Conservation (phyloP, 2,797 vertebrate genomes). For the Iguana delicatissima region DNA sequence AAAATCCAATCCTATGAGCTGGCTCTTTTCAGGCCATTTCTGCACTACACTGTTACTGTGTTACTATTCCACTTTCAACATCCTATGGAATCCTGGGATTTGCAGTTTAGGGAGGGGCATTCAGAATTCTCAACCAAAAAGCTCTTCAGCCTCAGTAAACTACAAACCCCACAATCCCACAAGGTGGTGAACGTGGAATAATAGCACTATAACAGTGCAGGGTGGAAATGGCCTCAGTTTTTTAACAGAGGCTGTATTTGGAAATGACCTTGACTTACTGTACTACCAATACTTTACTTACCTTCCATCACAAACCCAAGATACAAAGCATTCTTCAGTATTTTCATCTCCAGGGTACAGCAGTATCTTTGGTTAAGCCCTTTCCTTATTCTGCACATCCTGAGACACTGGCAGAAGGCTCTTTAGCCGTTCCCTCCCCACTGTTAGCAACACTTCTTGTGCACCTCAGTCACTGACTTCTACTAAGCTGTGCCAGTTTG, state of each 20-base stretch:
- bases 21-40: neutral
- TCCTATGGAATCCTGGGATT: too few species aligned
- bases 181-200: too few species aligned
- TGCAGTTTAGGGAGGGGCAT: too few species aligned
- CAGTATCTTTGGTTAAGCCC: neutral
- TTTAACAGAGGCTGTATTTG: neutral
- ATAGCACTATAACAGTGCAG: too few species aligned
- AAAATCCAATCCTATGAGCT: neutral
- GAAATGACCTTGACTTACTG: neutral
- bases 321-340: neutral
- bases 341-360: neutral
- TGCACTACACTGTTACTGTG: too few species aligned
- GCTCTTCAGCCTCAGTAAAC: too few species aligned
- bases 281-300: neutral
- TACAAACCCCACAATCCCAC: too few species aligned
- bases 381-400: neutral
- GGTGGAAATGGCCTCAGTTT: neutral
- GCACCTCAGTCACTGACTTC: neutral
- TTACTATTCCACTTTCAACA: too few species aligned
- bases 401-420: neutral
- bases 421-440: neutral
- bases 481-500: neutral
- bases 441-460: neutral
- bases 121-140: too few species aligned
- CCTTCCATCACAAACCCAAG: neutral